A percentile compares a stretch with the other conserved stretches of the same genome.
Evolutionary conservation across 1,140 invertebrate species (phyloP).

Genomic region (Micrasema longulum): DNA sequence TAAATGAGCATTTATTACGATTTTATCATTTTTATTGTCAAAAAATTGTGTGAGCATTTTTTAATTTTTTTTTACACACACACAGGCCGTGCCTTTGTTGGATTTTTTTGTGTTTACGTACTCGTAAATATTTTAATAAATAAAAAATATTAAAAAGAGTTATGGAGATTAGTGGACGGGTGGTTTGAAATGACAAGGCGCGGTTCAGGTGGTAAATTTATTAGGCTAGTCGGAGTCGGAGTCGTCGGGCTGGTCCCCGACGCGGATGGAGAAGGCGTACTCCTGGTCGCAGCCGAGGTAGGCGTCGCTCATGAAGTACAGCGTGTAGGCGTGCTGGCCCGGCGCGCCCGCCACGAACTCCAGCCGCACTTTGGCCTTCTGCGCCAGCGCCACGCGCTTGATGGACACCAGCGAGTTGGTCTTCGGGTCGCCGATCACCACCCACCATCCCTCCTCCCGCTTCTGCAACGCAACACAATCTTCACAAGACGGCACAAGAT

Average conservation of each 20-base stretch:
- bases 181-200: too few relatives aligned
- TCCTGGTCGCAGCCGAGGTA: slow-evolving; percentile 99
- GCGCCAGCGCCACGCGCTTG: slow-evolving; percentile 93
- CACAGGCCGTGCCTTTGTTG: background rate
- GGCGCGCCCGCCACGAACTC: slow-evolving; percentile 92
- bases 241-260: slow-evolving; percentile 77
- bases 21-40: background rate
- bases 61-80: background rate
- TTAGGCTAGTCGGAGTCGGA: slow-evolving; percentile 70
- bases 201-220: slow-evolving; percentile 16
- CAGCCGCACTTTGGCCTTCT: slow-evolving; percentile 93
- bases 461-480: too few relatives aligned
- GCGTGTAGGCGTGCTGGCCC: slow-evolving; percentile 88
- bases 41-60: background rate
- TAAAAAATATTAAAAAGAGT: background rate
- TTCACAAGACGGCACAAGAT: too few relatives aligned
- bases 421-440: slow-evolving; percentile 97
- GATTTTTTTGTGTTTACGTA: background rate
- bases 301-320: slow-evolving; percentile 99
- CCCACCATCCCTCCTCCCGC: slow-evolving; percentile 99
- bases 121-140: background rate
- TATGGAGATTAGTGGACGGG: too few relatives aligned
- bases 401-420: slow-evolving; percentile 95
- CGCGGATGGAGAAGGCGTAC: slow-evolving; percentile 87
- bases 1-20: too few relatives aligned